A percentile compares a stretch with the other conserved stretches of the same genome.
phyloP scores from a whole-genome alignment of 2,113 vertebrate genomes.

The Platanista minor region DNA sequence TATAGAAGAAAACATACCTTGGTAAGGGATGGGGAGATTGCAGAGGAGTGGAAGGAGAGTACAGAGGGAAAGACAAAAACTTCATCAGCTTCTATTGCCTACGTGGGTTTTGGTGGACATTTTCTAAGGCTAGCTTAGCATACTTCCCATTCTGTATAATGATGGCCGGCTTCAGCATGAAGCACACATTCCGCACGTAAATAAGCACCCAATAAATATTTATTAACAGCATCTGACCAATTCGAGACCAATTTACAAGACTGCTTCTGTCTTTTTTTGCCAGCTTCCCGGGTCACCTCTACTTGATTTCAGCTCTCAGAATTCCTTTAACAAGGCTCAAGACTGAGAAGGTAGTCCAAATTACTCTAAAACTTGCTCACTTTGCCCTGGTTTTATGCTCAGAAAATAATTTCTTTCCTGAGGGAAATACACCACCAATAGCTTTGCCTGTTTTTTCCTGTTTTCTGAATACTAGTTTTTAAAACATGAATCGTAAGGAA shows the following conservation, averaged over 20 bases:
- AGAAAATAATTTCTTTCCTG: not conserved
- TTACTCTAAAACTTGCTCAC: not conserved
- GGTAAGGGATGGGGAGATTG: not conserved
- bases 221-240: constrained; percentile 57
- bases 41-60: not conserved
- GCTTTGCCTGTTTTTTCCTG: not conserved
- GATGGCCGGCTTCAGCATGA: not conserved
- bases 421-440: not conserved
- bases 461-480: not conserved
- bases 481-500: not conserved
- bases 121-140: not conserved
- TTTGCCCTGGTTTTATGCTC: not conserved
- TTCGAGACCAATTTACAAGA: constrained; percentile 43
- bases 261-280: not conserved
- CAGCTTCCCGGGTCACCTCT: not conserved
- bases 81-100: not conserved
- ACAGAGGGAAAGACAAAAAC: not conserved
- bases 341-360: not conserved
- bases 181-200: constrained; percentile 25
- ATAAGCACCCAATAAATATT: constrained; percentile 62
- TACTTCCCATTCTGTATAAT: constrained; percentile 4
- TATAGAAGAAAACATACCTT: not conserved
- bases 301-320: constrained; percentile 21
- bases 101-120: not conserved
- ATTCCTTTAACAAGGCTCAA: not conserved